phyloP scores from a whole-genome alignment of 2,888 invertebrate genomes.

The Xylota segnis region DNA sequence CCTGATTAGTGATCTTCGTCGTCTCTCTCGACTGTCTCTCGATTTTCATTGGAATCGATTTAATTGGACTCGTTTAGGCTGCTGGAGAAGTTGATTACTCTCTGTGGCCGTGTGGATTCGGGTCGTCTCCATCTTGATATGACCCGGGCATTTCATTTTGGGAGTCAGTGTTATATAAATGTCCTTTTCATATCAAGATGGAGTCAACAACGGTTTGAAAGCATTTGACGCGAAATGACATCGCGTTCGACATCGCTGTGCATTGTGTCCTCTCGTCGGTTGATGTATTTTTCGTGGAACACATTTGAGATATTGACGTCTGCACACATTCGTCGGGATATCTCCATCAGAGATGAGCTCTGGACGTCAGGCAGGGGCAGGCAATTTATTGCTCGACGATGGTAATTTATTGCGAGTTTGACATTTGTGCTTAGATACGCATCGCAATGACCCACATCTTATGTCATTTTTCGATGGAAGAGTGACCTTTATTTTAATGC shows the following conservation, averaged over 20 bases:
- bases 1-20: conserved; percentile 71
- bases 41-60: conserved; percentile 71
- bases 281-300: conserved; percentile 52
- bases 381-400: conserved; percentile 59
- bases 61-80: conserved; percentile 73
- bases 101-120: not conserved
- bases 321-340: conserved; percentile 47
- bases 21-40: conserved; percentile 54
- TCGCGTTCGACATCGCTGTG: conserved; percentile 41
- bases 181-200: conserved; percentile 64
- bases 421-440: conserved; percentile 65
- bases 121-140: conserved; percentile 15
- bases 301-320: conserved; percentile 46
- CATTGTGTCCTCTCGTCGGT: conserved; percentile 1
- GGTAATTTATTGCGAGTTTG: conserved; percentile 72
- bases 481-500: conserved; percentile 61
- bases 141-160: conserved; percentile 20
- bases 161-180: conserved; percentile 40
- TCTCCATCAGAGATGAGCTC: conserved; percentile 26
- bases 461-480: conserved; percentile 64
- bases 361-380: not conserved
- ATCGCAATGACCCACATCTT: conserved; percentile 73
- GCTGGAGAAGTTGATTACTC: conserved; percentile 65
- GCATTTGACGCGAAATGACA: conserved; percentile 67
- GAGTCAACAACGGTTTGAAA: conserved; percentile 40